Conservation (phyloP, 2,888 invertebrate species). For the Agrochola lota region DNA sequence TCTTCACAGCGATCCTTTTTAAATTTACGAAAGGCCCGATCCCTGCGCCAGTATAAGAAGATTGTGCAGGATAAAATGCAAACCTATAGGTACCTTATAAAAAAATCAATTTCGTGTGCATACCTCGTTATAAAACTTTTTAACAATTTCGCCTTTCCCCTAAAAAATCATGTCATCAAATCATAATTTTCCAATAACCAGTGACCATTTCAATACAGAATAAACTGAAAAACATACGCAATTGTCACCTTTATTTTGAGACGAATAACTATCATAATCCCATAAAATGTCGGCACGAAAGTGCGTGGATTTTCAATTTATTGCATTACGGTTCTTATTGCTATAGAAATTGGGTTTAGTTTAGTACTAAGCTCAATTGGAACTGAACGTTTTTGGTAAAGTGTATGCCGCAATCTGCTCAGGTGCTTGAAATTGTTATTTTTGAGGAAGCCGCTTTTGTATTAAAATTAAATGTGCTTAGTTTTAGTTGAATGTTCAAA, state of each 20-base stretch:
- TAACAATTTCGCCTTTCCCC: constrained; percentile 32
- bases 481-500: constrained; percentile 42
- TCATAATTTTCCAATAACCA: constrained; percentile 78
- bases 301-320: constrained; percentile 60
- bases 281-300: constrained; percentile 52
- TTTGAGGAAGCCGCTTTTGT: constrained; percentile 76
- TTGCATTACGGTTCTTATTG: constrained; percentile 51
- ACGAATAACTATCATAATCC: constrained; percentile 63
- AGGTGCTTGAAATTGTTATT: constrained; percentile 79
- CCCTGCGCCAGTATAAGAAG: too few relatives aligned
- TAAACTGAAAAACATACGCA: constrained; percentile 24
- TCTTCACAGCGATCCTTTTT: too few relatives aligned
- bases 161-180: constrained; percentile 64
- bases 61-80: not conserved
- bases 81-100: not conserved
- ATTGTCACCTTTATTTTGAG: constrained; percentile 50
- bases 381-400: constrained; percentile 80
- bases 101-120: constrained; percentile 1
- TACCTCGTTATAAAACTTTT: constrained; percentile 23
- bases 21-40: too few relatives aligned
- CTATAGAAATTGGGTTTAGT: constrained; percentile 55
- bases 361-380: constrained; percentile 66
- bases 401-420: constrained; percentile 87
- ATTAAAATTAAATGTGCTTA: constrained; percentile 57
- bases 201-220: constrained; percentile 72